A percentile compares a stretch with the other conserved stretches of the same genome.
These are phyloP conservation scores for Meiosimyza decipiens DNA, from an alignment of 2,888 invertebrate species.

Conservation along the genomic window DNA sequence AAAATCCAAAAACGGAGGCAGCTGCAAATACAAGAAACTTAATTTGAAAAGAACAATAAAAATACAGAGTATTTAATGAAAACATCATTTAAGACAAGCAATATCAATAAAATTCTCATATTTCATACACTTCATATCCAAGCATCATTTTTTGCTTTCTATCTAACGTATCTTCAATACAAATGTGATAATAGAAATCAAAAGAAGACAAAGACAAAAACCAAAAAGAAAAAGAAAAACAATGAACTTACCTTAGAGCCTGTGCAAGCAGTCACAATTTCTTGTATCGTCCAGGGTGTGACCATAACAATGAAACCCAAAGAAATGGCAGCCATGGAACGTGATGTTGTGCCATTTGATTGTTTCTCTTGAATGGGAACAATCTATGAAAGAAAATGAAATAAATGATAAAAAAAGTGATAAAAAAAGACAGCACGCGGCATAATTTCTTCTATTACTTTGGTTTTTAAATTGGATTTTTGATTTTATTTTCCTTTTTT, in stretches of 20 bases:
- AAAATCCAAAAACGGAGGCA: slow-evolving; percentile 85
- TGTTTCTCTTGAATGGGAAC: slow-evolving; percentile 68
- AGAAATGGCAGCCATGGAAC: slow-evolving; percentile 93
- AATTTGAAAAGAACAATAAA: neutral
- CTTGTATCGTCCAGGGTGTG: slow-evolving; percentile 91
- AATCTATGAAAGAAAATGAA: slow-evolving; percentile 51
- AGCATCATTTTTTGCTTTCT: slow-evolving; percentile 30
- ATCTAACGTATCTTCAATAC: neutral
- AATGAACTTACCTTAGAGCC: slow-evolving; percentile 76
- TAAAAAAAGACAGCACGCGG: neutral
- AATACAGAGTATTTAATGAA: slow-evolving; percentile 30
- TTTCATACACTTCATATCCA: no score
- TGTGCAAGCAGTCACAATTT: slow-evolving; percentile 90
- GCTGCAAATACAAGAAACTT: slow-evolving; percentile 65
- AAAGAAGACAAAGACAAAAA: neutral
- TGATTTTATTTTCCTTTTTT: no score
- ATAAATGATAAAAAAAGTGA: slow-evolving; percentile 11
- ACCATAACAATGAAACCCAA: slow-evolving; percentile 91
- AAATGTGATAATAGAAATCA: neutral
- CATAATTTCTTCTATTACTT: neutral
- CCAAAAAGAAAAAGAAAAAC: neutral
- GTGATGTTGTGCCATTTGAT: slow-evolving; percentile 81
- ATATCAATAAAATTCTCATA: no score
- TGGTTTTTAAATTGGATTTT: neutral
- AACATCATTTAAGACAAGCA: slow-evolving; percentile 31